These are phyloP conservation scores for Bombus polaris DNA, from an alignment of 1,140 invertebrate genomes.

Conservation along the genomic window DNA sequence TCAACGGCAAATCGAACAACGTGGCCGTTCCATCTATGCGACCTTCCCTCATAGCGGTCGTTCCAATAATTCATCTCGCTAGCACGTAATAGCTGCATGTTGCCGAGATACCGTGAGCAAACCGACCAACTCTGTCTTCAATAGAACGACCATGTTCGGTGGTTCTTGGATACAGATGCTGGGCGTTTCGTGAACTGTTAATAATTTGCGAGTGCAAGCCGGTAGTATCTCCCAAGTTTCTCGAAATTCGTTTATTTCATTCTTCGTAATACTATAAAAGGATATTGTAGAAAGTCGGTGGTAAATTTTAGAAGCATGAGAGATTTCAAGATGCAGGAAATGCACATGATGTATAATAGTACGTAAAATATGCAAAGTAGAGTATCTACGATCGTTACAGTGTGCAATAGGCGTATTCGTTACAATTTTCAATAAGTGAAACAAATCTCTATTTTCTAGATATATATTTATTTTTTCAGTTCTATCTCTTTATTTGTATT, in stretches of 20 bases:
- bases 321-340: no score
- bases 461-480: no score
- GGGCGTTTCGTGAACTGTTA: neutral
- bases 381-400: no score
- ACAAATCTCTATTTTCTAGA: no score
- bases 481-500: no score
- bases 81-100: neutral
- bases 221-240: neutral
- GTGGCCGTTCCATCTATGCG: constrained; percentile 32
- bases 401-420: no score
- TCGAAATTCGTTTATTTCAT: neutral
- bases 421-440: no score
- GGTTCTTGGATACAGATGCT: neutral
- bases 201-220: neutral
- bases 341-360: no score
- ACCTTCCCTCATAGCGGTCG: constrained; percentile 15
- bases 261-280: neutral
- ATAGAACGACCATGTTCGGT: neutral
- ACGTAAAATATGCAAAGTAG: no score
- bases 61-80: constrained; percentile 30
- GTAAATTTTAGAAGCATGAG: no score
- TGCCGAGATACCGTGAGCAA: constrained; percentile 1
- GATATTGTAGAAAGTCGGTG: neutral
- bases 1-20: constrained; percentile 32
- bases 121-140: neutral